Conservation (phyloP, 2,888 invertebrate genomes). For the Lepeophtheirus nordmannii region DNA sequence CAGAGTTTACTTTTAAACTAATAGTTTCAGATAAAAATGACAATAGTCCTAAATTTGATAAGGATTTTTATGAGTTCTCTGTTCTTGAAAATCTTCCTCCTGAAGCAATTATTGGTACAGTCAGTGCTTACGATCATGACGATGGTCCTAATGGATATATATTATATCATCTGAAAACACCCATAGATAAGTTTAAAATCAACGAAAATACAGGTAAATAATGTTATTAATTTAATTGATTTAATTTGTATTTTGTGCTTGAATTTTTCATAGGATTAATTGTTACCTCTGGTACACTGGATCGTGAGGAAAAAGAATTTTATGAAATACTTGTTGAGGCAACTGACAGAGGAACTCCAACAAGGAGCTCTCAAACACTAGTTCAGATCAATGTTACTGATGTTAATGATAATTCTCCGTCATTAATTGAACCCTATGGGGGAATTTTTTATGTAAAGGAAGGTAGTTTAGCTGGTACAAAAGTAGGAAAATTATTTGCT, state of each 20-base stretch:
- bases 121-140: constrained; percentile 77
- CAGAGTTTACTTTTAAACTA: constrained; percentile 44
- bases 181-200: constrained; percentile 7
- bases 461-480: constrained; percentile 8
- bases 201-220: constrained; percentile 1
- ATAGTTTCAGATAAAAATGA: constrained; percentile 77
- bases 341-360: constrained; percentile 64
- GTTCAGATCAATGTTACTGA: constrained; percentile 78
- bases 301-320: constrained; percentile 2
- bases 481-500: constrained; percentile 37
- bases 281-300: background rate
- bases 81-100: constrained; percentile 50
- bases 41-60: constrained; percentile 69
- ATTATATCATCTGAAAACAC: constrained; percentile 48
- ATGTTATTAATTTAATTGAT: constrained; percentile 21
- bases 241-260: background rate
- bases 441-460: background rate
- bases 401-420: constrained; percentile 66
- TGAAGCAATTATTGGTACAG: constrained; percentile 58
- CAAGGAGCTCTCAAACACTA: constrained; percentile 60
- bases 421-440: constrained; percentile 2
- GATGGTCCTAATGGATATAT: constrained; percentile 64
- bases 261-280: constrained; percentile 6
- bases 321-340: constrained; percentile 57
- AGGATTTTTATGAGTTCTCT: constrained; percentile 34